Base-by-base conservation (phyloP, 1,140 invertebrate genomes). In the Leguminivora glycinivorella region DNA sequence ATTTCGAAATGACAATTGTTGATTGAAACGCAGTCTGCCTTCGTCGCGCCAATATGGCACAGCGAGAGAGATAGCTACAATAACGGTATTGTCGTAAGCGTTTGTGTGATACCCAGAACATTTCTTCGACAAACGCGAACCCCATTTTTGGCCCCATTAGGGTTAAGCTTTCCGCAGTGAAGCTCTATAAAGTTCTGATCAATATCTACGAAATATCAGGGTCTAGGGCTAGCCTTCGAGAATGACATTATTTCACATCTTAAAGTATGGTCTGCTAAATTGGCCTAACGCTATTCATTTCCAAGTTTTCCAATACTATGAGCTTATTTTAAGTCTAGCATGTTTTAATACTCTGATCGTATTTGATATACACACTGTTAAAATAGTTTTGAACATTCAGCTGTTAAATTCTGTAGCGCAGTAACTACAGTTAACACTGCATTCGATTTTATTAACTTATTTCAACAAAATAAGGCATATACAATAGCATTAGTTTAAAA, bases 311-410 rank as follows among this genome's bases (percentile, higher is more conserved):
- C 63, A 73, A 68, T 63, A 77, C 77, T 83, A 82, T 78, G 86
- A 88, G 88, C 88, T 90, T 90, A 88, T 88, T 83, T 88, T 63
- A 29, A 83, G 76, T 80, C 72, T 88, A 88, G 83, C 72, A 75
- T 81, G 79, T 80, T 79, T 60, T 24, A 4, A 72, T 77, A 63
- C 26, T 63, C 58, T 29, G 25, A 63, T 58, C 56, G 56, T 60
- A 60, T 60, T n/a, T 24, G 14, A 60, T 56, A 24, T 56, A 56
- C 26, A 63, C n/a, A 17, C 58, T 63, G 58, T 63, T 63, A 52
- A 52, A 19, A 22, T 52, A 52, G 17, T 52, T 22, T 52, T 19
- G 19, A 22, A 43, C 2, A 43, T 17, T 17, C 40, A 43, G 12
- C n/a, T 43, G 40, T 52, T 52, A 52, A 38, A 38, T 52, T n/a